Evolutionary conservation across 2,113 vertebrate species (phyloP), one percentile per base, ranked within the genome.

Genomic region (Propithecus coquereli): DNA sequence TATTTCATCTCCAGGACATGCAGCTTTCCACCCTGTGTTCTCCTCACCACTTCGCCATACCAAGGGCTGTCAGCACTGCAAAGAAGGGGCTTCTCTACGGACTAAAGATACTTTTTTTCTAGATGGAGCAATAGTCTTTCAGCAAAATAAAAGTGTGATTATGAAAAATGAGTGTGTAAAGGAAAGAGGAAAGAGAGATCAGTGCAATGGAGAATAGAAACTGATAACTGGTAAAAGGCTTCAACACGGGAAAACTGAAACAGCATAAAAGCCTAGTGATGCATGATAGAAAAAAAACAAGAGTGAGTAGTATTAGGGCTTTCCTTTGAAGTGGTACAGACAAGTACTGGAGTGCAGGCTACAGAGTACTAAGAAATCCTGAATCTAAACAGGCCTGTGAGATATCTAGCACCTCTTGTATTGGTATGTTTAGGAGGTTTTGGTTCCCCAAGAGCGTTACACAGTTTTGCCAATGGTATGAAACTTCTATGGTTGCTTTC

Each of bases 231-330:
- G 10, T 27, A 17, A 90, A 27, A 65, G 25, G 14, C 8, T 23
- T 20, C n/a, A 57, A 57, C 0, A 0, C 16, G 10, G 61, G 34
- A 17, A 82, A 82, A 90, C 2, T 4, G 11, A 43, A 37, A 68
- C 4, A 17, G n/a, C 20, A 1, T 20, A 70, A 84, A 57, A 90
- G 3, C 1, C 50, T 65, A 40, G 18, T n/a, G 8, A 68, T 54
- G 8, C 13, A 0, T 32, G 18, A 65, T 68, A 81, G 9, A 71
- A 87, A 50, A 82, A 32, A 20, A 32, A 34, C 5, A 11, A 43
- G 6, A 32, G 0, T 13, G 8, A 18, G 2, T 8, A 17, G 22
- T 1, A 18, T 22, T 2, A 32, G 30, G 23, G 6, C 30, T 11
- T 61, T 43, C 13, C 25, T n/a, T 63, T 30, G n/a, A 61, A n/a